Evolutionary conservation across 2,888 invertebrate genomes (phyloP).

Genomic region (Drosophila seclusa): DNA sequence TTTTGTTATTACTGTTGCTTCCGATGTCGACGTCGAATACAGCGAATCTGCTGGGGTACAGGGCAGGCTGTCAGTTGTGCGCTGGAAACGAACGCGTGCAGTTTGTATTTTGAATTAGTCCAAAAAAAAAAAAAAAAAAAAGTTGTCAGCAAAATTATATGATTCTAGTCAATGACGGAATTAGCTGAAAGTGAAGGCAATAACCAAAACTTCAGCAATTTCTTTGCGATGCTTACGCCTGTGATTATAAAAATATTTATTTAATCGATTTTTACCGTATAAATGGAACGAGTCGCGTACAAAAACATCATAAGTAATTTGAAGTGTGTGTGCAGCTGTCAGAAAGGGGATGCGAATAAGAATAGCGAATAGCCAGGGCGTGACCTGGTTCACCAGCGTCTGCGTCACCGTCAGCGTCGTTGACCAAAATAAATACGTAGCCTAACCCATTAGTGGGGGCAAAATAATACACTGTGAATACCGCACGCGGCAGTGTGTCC

Average conservation of each 20-base stretch:
- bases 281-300: conserved; percentile 12
- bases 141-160: conserved; percentile 19
- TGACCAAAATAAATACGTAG: background rate
- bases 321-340: conserved; percentile 59
- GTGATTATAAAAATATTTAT: conserved; percentile 24
- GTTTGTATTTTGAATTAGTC: conserved; percentile 62
- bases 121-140: conserved; percentile 8
- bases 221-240: conserved; percentile 10
- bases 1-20: conserved; percentile 31
- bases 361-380: conserved; percentile 32
- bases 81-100: conserved; percentile 79
- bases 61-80: conserved; percentile 75
- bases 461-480: conserved; percentile 12
- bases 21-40: conserved; percentile 42
- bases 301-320: conserved; percentile 54
- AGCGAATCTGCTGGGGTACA: conserved; percentile 55
- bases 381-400: conserved; percentile 34
- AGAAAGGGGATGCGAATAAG: conserved; percentile 13
- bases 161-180: conserved; percentile 19
- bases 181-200: conserved; percentile 5
- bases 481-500: conserved; percentile 16
- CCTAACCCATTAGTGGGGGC: conserved; percentile 1
- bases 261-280: conserved; percentile 51
- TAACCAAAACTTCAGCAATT: conserved; percentile 25
- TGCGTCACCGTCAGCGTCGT: background rate